These are phyloP conservation scores for Himalopsyche tibetana DNA, from an alignment of 2,888 invertebrate species.

Conservation along the genomic window DNA sequence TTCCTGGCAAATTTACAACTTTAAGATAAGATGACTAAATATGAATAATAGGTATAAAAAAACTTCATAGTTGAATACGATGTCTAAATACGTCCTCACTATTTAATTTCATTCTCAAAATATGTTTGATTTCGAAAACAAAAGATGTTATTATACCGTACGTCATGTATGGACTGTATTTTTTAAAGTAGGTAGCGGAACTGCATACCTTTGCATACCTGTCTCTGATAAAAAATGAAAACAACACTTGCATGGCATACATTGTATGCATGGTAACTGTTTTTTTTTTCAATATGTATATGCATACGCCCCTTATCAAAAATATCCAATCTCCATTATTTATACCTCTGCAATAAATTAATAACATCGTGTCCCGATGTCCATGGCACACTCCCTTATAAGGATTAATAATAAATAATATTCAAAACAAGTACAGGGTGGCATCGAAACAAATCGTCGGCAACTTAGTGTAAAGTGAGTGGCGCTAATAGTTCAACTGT, in stretches of 20 bases:
- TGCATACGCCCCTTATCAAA: slow-evolving; percentile 18
- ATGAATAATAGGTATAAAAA: too few species aligned
- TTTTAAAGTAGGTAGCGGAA: slow-evolving; percentile 10
- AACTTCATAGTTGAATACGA: too few species aligned
- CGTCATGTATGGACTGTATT: neutral
- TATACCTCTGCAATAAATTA: neutral
- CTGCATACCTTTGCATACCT: neutral
- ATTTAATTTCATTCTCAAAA: too few species aligned
- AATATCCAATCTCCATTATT: slow-evolving; percentile 26
- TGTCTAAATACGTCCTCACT: too few species aligned
- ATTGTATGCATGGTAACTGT: slow-evolving; percentile 1
- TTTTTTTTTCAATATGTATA: neutral
- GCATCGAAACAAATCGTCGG: neutral
- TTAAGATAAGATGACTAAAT: too few species aligned
- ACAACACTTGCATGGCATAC: slow-evolving; percentile 15
- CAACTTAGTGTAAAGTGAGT: too few species aligned
- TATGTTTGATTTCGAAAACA: neutral
- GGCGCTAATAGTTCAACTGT: too few species aligned
- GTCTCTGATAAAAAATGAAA: slow-evolving; percentile 1
- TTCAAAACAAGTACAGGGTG: neutral
- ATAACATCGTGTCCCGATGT: slow-evolving; percentile 32
- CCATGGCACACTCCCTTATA: neutral
- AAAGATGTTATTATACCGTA: neutral
- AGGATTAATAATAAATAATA: slow-evolving; percentile 23
- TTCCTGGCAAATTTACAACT: too few species aligned